A percentile compares a stretch with the other conserved stretches of the same genome.
phyloP scores from a whole-genome alignment of 2,888 invertebrate species.

The Cataglyphis altisquamis region DNA sequence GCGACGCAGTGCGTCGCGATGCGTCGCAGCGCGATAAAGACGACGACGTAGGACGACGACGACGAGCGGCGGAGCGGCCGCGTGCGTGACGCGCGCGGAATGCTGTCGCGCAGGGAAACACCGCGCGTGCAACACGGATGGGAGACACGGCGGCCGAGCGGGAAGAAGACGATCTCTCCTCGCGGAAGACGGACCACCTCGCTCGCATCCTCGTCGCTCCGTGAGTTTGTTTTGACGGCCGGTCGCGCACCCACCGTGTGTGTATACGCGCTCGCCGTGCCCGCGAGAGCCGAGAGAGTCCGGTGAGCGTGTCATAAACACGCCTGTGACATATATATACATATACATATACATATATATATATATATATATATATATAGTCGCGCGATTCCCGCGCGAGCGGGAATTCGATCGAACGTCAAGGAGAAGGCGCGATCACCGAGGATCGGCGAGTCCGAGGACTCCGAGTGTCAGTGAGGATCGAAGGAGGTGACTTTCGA shows the following conservation, averaged over 20 bases:
- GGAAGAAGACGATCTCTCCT: slow-evolving; percentile 34
- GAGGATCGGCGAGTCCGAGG: no score
- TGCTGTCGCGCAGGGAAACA: not conserved
- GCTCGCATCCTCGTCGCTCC: not conserved
- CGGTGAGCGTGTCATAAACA: slow-evolving; percentile 32
- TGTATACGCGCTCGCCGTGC: not conserved
- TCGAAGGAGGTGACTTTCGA: not conserved
- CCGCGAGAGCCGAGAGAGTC: slow-evolving; percentile 20
- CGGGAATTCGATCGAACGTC: not conserved
- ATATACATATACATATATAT: no score
- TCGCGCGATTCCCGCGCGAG: slow-evolving; percentile 17
- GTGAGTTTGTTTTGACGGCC: slow-evolving; percentile 53
- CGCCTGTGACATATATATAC: not conserved
- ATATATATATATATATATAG: not conserved
- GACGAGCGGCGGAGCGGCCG: not conserved
- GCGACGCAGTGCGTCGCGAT: slow-evolving; percentile 51
- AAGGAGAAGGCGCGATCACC: not conserved
- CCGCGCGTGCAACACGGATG: slow-evolving; percentile 27
- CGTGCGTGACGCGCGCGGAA: slow-evolving; percentile 19
- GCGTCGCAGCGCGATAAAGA: slow-evolving; percentile 31
- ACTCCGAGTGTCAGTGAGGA: no score
- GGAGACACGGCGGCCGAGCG: slow-evolving; percentile 35
- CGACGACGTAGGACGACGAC: slow-evolving; percentile 3
- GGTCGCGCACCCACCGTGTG: slow-evolving; percentile 15
- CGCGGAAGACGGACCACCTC: slow-evolving; percentile 29